Conservation (phyloP, 2,113 vertebrate species). For the Nycticryphes semicollaris region DNA sequence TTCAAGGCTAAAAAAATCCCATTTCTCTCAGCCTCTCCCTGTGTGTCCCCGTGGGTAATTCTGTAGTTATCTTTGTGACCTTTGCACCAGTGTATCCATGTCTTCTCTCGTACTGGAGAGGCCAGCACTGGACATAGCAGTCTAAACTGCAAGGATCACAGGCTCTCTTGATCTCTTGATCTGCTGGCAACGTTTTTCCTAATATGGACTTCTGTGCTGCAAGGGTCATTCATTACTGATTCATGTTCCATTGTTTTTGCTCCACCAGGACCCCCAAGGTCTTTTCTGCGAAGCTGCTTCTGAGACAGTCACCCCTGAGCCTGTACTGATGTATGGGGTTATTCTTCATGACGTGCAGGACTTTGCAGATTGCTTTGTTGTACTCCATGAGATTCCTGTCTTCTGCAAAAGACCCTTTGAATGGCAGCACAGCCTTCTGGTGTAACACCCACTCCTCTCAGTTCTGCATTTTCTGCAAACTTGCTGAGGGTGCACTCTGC, state of each 20-base stretch:
- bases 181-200: not conserved
- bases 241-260: not conserved
- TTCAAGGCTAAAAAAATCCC: not conserved
- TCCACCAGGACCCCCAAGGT: too few species aligned
- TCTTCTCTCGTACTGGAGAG: not conserved
- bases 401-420: not conserved
- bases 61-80: not conserved
- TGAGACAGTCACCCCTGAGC: not conserved
- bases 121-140: not conserved
- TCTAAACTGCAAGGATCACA: not conserved
- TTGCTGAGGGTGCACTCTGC: not conserved
- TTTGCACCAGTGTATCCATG: not conserved
- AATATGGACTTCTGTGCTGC: not conserved
- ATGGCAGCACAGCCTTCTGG: not conserved
- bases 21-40: not conserved
- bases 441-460: not conserved
- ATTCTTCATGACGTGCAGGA: not conserved
- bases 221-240: not conserved
- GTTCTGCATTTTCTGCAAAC: not conserved
- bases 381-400: not conserved
- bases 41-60: fast-evolving
- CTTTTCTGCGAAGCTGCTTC: not conserved
- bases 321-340: not conserved
- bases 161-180: fast-evolving
- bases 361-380: not conserved